phyloP scores from a whole-genome alignment of 2,797 vertebrate species.

The Okamejei kenojei region DNA sequence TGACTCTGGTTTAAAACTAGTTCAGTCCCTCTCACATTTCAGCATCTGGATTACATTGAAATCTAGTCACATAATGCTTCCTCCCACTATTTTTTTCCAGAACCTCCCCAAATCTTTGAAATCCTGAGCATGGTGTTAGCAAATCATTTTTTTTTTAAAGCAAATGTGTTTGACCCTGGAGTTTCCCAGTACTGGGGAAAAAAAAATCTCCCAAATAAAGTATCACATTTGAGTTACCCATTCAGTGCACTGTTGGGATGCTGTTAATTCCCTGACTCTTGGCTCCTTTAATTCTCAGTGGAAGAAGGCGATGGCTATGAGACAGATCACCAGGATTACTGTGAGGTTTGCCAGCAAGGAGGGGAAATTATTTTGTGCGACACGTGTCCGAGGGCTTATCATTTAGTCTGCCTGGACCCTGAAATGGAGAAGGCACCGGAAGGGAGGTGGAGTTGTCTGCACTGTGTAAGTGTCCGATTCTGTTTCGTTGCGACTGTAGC shows the following conservation, averaged over 20 bases:
- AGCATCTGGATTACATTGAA: background rate
- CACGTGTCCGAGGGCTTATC: conserved; percentile 92
- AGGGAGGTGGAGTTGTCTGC: conserved; percentile 97
- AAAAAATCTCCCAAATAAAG: no score
- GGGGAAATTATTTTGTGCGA: conserved; percentile 97
- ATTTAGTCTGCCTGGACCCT: conserved; percentile 92
- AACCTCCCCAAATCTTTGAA: background rate
- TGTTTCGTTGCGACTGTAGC: background rate
- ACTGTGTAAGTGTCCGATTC: conserved; percentile 73
- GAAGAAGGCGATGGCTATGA: conserved; percentile 94
- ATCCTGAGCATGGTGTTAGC: background rate
- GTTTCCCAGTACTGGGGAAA: background rate
- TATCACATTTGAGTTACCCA: background rate
- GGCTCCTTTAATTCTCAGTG: conserved; percentile 53
- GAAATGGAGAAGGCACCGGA: conserved; percentile 95
- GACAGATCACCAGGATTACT: conserved; percentile 98
- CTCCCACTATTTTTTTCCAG: background rate
- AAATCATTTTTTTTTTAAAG: background rate
- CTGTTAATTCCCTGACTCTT: background rate
- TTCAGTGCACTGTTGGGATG: background rate
- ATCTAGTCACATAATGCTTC: background rate
- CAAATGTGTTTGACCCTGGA: background rate
- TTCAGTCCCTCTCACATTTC: background rate
- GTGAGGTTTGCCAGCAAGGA: conserved; percentile 95
- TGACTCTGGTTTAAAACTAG: background rate